A percentile compares a stretch with the other conserved stretches of the same genome.
These are phyloP conservation scores for Siphlonurus alternatus DNA, from an alignment of 2,888 invertebrate genomes.

Conservation along the genomic window DNA sequence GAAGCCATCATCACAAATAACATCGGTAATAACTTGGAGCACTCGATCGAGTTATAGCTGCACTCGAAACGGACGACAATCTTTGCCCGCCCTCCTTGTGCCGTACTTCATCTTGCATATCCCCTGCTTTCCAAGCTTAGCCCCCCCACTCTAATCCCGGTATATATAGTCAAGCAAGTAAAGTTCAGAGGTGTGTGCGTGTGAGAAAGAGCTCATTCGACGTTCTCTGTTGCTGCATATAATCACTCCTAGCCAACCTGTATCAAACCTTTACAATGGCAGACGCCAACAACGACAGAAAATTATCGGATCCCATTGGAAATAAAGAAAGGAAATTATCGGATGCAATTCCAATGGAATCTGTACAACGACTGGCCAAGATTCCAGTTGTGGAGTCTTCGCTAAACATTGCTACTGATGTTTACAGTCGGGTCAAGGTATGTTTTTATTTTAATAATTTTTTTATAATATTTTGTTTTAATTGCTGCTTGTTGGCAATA, in stretches of 20 bases:
- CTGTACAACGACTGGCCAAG: constrained; percentile 54
- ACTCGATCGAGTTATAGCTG: too few relatives aligned
- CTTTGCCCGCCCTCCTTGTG: too few relatives aligned
- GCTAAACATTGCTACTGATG: constrained; percentile 50
- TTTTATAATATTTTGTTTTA: too few relatives aligned
- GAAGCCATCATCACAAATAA: too few relatives aligned
- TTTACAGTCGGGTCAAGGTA: constrained; percentile 64
- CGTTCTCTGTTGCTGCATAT: neutral
- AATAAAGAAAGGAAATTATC: neutral
- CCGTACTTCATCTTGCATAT: too few relatives aligned
- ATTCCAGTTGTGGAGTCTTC: constrained; percentile 72
- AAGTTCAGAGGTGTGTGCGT: neutral
- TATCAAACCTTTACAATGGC: too few relatives aligned
- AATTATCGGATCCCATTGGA: neutral
- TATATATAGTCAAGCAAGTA: neutral
- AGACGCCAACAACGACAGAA: neutral
- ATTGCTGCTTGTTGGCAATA: too few relatives aligned
- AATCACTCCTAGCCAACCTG: neutral
- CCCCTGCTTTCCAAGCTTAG: too few relatives aligned
- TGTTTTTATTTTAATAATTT: constrained; percentile 16
- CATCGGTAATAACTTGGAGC: too few relatives aligned
- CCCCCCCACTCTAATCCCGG: neutral
- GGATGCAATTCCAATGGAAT: constrained; percentile 32
- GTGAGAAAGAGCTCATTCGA: too few relatives aligned
- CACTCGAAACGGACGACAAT: too few relatives aligned